Percentiles rank a stretch among this genome's conserved stretches.
Evolutionary conservation across 37 sponge, comb jelly and placozoan species (phyloP).

Genomic region (Oopsacas minuta): DNA sequence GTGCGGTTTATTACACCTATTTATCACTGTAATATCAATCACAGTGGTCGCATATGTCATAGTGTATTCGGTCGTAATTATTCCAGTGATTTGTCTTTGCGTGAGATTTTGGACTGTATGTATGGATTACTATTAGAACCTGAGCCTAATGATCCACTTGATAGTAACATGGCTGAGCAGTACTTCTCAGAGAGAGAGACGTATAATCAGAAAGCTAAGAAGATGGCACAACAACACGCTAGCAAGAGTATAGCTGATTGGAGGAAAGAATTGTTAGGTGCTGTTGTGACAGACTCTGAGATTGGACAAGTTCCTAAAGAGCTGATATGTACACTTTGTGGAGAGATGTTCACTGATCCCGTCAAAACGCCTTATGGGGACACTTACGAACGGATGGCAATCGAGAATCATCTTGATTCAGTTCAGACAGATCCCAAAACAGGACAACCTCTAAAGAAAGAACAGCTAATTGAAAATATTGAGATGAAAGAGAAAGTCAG

Average conservation of each 20-base stretch:
- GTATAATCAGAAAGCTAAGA: neutral
- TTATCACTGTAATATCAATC: neutral
- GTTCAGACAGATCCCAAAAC: neutral
- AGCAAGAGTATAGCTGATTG: conserved; percentile 18
- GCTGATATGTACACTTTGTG: conserved; percentile 7
- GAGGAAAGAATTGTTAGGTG: conserved; percentile 23
- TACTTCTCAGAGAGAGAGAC: conserved; percentile 15
- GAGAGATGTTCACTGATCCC: conserved; percentile 15
- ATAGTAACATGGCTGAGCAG: conserved; percentile 21
- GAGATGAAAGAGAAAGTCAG: neutral
- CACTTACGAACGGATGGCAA: conserved; percentile 24
- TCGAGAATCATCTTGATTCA: conserved; percentile 3
- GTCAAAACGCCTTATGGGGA: conserved; percentile 26
- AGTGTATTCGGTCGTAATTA: conserved; percentile 12
- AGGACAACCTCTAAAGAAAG: conserved; percentile 15
- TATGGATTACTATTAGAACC: neutral
- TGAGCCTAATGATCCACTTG: neutral
- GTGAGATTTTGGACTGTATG: conserved; percentile 9
- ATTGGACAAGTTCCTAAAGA: conserved; percentile 3
- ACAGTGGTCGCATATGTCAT: conserved; percentile 9
- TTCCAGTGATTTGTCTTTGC: neutral
- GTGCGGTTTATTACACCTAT: conserved; percentile 1
- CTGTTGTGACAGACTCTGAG: neutral
- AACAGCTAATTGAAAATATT: neutral
- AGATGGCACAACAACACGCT: neutral